phyloP scores from a whole-genome alignment of 2,888 invertebrate genomes.

The Brassicogethes aeneus region DNA sequence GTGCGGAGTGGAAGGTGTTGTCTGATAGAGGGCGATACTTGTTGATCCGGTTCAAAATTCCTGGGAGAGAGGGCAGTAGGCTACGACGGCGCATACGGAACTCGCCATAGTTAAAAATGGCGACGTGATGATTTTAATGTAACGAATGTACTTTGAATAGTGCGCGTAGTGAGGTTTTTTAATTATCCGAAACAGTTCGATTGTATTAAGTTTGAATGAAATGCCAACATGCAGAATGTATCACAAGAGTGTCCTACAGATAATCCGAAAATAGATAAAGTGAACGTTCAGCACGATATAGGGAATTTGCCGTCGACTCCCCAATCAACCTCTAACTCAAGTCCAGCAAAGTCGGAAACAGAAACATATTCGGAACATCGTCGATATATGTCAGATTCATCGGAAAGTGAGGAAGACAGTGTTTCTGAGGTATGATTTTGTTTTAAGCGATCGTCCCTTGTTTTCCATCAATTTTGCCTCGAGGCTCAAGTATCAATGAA shows the following conservation, averaged over 20 bases:
- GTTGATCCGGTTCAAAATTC: neutral
- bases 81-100: conserved; percentile 25
- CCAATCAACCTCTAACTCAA: conserved; percentile 70
- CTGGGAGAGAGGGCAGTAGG: conserved; percentile 11
- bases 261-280: conserved; percentile 74
- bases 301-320: conserved; percentile 68
- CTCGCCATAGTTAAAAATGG: conserved; percentile 70
- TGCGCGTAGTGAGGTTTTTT: conserved; percentile 35
- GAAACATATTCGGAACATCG: conserved; percentile 81
- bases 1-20: too few species aligned
- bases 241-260: conserved; percentile 66
- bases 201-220: conserved; percentile 48
- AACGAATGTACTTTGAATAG: conserved; percentile 48
- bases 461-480: conserved; percentile 31
- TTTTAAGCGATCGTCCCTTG: conserved; percentile 26
- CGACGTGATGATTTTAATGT: conserved; percentile 52
- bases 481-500: conserved; percentile 45
- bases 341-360: conserved; percentile 77
- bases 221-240: conserved; percentile 88
- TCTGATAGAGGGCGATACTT: neutral
- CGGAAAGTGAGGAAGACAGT: conserved; percentile 94
- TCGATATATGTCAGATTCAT: conserved; percentile 87
- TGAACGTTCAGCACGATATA: conserved; percentile 64
- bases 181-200: conserved; percentile 34
- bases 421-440: conserved; percentile 78